Evolutionary conservation across 2,113 vertebrate species (phyloP), one percentile per base, ranked within the genome.

Genomic region (Ophiodon elongatus): DNA sequence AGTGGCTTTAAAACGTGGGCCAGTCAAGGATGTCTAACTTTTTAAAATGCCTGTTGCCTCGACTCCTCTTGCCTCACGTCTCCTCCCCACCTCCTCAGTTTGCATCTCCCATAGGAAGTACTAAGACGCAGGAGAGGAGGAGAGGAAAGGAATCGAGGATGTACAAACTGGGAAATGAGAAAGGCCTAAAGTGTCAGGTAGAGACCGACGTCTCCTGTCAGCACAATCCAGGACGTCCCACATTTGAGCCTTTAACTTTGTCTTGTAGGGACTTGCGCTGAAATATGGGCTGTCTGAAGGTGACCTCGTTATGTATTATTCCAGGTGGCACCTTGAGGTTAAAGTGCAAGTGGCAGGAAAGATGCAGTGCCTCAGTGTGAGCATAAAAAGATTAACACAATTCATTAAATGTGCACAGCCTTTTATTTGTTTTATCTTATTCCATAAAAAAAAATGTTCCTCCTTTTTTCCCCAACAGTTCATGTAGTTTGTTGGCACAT

Each of bases 281-380:
- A 72, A 64, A 72, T 37, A 66, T 54, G 43, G 41, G 29, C 29
- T 50, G 21, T 25, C 59, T 35, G 23, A 75, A 75, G 43, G 39
- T 67, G 64, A 60, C 47, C 33, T 68, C 4, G 45, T 66, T 57
- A 45, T 4, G 10, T 23, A 23, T 73, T 67, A 81, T 66, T 81
- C 31, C 31, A 59, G 62, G 17, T 65, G 68, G 68, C 54, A 14
- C 21, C 8, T 1, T 45, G 11, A 62, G 41, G 39, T 52, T 6
- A 17, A 31, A 41, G 33, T n/a, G 23, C 21, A 63, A n/a, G 31
- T n/a, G 33, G 33, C 25, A 66, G 60, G 59, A 54, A 72, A 54
- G 17, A 54, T 54, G 60, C 27, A 71, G 43, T 29, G 31, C n/a
- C 6, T 62, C 31, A 52, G 6, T 52, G n/a, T 60, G 37, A 25